Base-by-base conservation (phyloP, 2,888 invertebrate species). In the Mythimna vitellina region DNA sequence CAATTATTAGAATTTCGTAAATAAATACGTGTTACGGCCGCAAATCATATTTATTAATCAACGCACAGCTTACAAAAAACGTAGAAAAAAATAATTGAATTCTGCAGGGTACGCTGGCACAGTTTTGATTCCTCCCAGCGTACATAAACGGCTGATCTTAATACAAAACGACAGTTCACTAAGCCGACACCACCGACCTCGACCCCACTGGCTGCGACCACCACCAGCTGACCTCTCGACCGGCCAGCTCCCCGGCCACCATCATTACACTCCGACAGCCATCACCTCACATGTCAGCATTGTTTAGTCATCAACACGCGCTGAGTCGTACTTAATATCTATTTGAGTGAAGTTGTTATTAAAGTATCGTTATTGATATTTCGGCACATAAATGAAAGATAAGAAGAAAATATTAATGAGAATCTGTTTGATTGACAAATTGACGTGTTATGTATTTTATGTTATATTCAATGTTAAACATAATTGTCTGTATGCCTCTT, bases 381-480 rank as follows among this genome's bases (percentile, higher is more conserved):
- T 7, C 25, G 49, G 46, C 57, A 46, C 32, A 6, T 65, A 8
- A 61, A 20, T 46, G 1, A 46, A 1, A 53, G 20, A 42, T 42
- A 22, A 46, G 29, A n/a, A 57, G 32, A 10, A 64, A 29, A 29
- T 29, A 3, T 61, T 63, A 78, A 76, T 56, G 35, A 64, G 7
- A 12, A 32, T 57, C 29, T 17, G n/a, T 69, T 62, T 62, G 56
- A 61, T n/a, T 51, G 81, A 69, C 53, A 62, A 69, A 76, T 53
- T 53, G 64, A 65, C 35, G 53, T 9, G 35, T 72, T n/a, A 62
- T 29, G 53, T 9, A 29, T 72, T n/a, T 9, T 20, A 17, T 32
- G 72, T 35, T 22, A 25, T n/a, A 17, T 29, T 58, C 22, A 38
- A 53, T 53, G 46, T 35, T 25, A 3, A 9, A 71, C n/a, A 35